Percentiles rank a stretch among this genome's conserved stretches.
Conservation (phyloP, 2,888 invertebrate genomes). For the Noctuana brunneofusca region DNA sequence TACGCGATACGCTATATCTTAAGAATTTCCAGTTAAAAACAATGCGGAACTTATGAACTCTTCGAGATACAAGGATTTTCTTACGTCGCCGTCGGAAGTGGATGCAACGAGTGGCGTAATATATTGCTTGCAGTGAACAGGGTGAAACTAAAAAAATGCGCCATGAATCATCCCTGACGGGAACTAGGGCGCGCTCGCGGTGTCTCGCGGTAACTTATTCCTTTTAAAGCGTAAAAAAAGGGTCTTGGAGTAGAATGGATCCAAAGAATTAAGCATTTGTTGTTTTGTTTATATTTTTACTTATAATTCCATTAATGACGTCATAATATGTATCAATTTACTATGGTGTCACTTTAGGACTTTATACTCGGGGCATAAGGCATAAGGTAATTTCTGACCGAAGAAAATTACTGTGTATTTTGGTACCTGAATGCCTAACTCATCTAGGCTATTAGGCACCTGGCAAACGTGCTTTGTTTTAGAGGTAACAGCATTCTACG, state of each 20-base stretch:
- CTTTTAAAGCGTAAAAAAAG: constrained; percentile 21
- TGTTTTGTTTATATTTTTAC: not conserved
- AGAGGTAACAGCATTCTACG: no score
- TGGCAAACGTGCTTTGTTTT: no score
- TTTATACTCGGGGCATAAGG: no score
- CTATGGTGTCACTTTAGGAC: no score
- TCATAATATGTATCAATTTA: no score
- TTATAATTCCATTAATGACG: not conserved
- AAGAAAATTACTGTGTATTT: no score
- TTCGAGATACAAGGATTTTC: constrained; percentile 21
- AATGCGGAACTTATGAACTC: not conserved
- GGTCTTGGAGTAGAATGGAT: not conserved
- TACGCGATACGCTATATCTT: not conserved
- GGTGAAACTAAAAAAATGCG: constrained; percentile 13
- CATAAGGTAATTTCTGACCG: no score
- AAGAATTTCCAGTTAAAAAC: not conserved
- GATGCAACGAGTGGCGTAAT: constrained; percentile 21
- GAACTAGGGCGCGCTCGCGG: constrained; percentile 21
- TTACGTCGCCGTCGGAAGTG: constrained; percentile 2
- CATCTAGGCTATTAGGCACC: no score
- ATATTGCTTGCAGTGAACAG: constrained; percentile 28
- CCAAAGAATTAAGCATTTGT: not conserved
- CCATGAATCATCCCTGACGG: constrained; percentile 27
- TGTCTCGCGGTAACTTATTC: constrained; percentile 7
- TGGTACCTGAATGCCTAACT: no score